phyloP scores from a whole-genome alignment of 2,113 vertebrate species.

The Syrrhaptes paradoxus region DNA sequence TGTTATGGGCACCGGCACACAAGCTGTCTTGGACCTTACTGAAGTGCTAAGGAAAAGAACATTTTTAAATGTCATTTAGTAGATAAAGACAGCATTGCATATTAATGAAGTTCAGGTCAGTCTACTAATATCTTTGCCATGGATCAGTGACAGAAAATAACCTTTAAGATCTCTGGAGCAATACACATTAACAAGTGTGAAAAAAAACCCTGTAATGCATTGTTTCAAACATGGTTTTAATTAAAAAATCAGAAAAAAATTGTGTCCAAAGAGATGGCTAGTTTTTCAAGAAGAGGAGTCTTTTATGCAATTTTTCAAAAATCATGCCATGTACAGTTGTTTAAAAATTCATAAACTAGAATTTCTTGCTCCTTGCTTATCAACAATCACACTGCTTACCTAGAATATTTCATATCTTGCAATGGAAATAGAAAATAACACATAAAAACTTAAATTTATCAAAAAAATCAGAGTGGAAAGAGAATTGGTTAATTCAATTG shows the following conservation, averaged over 20 bases:
- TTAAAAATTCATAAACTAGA: conserved; percentile 41
- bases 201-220: neutral
- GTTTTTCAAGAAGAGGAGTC: neutral
- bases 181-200: neutral
- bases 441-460: rapidly evolving
- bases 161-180: neutral
- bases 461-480: neutral
- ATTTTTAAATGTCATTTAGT: neutral
- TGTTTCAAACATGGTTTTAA: neutral
- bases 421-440: neutral
- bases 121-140: neutral
- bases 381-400: neutral
- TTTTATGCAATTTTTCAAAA: neutral
- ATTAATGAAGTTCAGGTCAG: neutral
- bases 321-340: neutral
- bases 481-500: neutral
- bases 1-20: neutral
- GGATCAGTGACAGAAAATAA: neutral
- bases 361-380: neutral
- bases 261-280: neutral
- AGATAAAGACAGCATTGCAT: neutral
- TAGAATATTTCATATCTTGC: neutral
- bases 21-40: neutral
- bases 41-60: neutral
- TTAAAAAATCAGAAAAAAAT: neutral